Evolutionary conservation across 2,113 vertebrate genomes (phyloP).

Genomic region (Meleagris gallopavo): DNA sequence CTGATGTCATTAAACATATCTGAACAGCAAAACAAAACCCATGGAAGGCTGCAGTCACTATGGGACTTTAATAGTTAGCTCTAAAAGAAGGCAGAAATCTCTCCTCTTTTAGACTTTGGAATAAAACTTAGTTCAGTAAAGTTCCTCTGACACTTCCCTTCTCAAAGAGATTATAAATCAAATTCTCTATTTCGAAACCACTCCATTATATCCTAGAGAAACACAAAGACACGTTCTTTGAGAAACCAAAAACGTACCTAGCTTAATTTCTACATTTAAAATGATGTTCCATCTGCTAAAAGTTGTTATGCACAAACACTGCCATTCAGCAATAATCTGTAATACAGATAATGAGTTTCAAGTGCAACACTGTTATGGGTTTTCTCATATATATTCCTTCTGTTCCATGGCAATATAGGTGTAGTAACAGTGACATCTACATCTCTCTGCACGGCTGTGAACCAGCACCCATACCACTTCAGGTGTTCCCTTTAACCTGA

Average conservation of each 20-base stretch:
- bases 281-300: neutral
- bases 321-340: neutral
- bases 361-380: neutral
- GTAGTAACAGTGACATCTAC: neutral
- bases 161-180: neutral
- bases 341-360: neutral
- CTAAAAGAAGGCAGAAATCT: neutral
- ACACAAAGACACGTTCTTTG: neutral
- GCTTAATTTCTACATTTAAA: neutral
- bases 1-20: neutral
- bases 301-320: neutral
- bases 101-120: neutral
- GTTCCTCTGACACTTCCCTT: neutral
- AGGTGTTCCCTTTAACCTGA: neutral
- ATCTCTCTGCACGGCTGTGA: neutral
- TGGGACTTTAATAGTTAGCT: neutral
- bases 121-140: neutral
- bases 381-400: neutral
- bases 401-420: fast-evolving
- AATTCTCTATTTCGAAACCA: neutral
- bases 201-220: neutral
- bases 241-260: neutral
- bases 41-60: neutral
- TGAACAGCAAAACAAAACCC: neutral
- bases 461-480: neutral